These are phyloP conservation scores for Lepidocyrtinus sp. DNA, from an alignment of 2,888 invertebrate species.

Conservation along the genomic window DNA sequence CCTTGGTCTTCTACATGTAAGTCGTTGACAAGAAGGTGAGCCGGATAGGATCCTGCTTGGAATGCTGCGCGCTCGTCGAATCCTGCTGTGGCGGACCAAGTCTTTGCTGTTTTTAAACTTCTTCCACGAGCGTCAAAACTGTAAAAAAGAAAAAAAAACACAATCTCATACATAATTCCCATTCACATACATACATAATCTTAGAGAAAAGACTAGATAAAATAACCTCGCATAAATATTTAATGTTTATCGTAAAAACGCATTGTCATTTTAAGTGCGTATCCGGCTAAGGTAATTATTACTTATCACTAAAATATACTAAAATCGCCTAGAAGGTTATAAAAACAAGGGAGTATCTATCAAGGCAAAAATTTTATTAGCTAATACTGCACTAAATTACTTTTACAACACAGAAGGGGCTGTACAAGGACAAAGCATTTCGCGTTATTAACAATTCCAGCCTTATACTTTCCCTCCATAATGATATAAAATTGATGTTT, in stretches of 20 bases:
- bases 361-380: slow-evolving; percentile 30
- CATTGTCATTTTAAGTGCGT: background rate
- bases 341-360: background rate
- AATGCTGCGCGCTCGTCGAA: slow-evolving; percentile 77
- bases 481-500: background rate
- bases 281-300: background rate
- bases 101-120: slow-evolving; percentile 75
- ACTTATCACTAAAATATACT: background rate
- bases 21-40: slow-evolving; percentile 77
- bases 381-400: slow-evolving; percentile 31
- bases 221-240: no score
- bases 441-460: slow-evolving; percentile 25
- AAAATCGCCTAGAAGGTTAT: background rate
- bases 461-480: slow-evolving; percentile 18
- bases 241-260: background rate
- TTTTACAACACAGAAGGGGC: slow-evolving; percentile 46
- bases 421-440: slow-evolving; percentile 20
- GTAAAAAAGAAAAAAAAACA: slow-evolving; percentile 69
- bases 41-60: slow-evolving; percentile 76
- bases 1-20: slow-evolving; percentile 79
- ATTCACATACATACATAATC: no score
- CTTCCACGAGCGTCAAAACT: slow-evolving; percentile 78
- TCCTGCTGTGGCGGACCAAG: slow-evolving; percentile 77
- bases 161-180: no score
- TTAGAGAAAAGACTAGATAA: no score